These are phyloP conservation scores for Nephrotoma flavescens DNA, from an alignment of 2,888 invertebrate species.

Conservation along the genomic window DNA sequence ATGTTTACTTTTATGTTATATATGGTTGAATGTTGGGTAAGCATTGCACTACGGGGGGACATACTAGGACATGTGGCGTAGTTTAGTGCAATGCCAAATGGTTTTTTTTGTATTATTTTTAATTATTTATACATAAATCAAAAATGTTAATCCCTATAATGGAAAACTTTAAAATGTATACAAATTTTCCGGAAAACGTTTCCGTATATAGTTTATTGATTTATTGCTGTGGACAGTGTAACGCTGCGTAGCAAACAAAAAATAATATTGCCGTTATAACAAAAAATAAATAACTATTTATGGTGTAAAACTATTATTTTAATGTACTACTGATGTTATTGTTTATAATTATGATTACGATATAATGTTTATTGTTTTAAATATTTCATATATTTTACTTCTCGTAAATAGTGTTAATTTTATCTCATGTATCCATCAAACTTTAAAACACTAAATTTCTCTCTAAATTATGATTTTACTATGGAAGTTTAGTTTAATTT, in stretches of 20 bases:
- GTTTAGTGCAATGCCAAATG: not conserved
- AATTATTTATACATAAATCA: not conserved
- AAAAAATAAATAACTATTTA: not conserved
- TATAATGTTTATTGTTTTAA: not conserved
- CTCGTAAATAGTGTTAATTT: not conserved
- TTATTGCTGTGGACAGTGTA: conserved; percentile 21
- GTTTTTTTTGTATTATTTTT: not conserved
- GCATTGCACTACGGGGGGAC: too few relatives aligned
- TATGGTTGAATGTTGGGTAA: too few relatives aligned
- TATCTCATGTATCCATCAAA: not conserved
- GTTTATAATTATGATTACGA: not conserved
- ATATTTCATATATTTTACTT: not conserved
- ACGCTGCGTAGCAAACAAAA: conserved; percentile 17
- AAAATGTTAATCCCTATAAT: not conserved
- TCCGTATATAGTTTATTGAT: not conserved
- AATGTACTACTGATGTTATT: not conserved
- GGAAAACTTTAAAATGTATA: not conserved
- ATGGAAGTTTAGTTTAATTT: not conserved
- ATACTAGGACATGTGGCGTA: not conserved
- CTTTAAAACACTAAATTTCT: not conserved
- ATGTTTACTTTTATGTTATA: too few relatives aligned
- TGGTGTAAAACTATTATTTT: not conserved
- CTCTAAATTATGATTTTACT: not conserved
- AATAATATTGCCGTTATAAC: not conserved
- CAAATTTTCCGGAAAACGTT: not conserved